phyloP scores from a whole-genome alignment of 2,113 vertebrate genomes.

The Petaurus breviceps region DNA sequence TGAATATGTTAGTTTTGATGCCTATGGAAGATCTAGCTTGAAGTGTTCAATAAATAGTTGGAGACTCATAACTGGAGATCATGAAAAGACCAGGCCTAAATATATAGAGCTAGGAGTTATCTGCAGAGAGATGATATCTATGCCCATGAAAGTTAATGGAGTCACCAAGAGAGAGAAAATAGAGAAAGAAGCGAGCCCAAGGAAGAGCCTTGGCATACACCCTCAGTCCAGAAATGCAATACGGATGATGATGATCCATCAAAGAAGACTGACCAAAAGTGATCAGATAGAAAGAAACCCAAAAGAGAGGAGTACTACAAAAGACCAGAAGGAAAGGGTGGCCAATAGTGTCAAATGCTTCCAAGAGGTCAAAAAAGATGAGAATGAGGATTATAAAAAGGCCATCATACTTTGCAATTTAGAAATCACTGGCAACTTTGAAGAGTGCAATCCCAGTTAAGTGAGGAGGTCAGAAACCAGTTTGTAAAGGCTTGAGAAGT shows the following conservation, averaged over 20 bases:
- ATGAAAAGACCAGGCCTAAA: background rate
- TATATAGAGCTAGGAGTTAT: background rate
- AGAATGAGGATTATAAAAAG: background rate
- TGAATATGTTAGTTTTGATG: background rate
- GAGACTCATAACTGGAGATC: background rate
- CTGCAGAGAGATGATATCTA: background rate
- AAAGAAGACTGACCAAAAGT: background rate
- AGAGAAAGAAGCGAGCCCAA: background rate
- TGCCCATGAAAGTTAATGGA: background rate
- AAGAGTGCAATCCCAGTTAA: background rate
- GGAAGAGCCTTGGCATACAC: background rate
- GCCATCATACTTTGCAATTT: background rate
- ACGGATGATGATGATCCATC: background rate
- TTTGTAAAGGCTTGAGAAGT: background rate
- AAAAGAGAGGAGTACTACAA: background rate
- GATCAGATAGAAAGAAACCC: background rate
- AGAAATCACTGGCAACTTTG: background rate
- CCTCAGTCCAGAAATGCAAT: background rate
- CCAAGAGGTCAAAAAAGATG: too few species aligned
- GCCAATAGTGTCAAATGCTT: background rate
- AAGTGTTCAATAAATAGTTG: background rate
- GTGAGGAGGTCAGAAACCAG: background rate
- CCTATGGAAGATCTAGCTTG: background rate
- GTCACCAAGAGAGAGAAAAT: background rate
- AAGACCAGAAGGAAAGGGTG: background rate